Evolutionary conservation across 2,888 invertebrate genomes (phyloP).

Genomic region (Tenthredo scrophulariae): DNA sequence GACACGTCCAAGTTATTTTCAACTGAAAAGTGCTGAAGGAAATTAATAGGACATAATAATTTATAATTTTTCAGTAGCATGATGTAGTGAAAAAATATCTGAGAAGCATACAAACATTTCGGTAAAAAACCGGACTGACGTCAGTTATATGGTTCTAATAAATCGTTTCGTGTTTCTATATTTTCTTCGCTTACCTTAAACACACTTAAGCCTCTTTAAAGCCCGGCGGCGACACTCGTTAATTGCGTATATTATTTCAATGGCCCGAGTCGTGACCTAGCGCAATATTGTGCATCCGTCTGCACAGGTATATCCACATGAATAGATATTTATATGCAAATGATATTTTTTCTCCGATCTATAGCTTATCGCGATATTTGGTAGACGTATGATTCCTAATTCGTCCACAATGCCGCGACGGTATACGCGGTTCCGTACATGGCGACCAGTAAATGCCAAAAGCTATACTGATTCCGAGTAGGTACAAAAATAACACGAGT

Average conservation of each 20-base stretch:
- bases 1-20: neutral
- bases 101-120: neutral
- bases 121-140: neutral
- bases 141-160: neutral
- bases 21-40: neutral
- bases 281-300: neutral
- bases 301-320: neutral
- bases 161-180: neutral
- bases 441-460: neutral
- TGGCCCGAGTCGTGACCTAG: neutral
- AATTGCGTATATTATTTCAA: neutral
- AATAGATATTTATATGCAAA: neutral
- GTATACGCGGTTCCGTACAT: neutral
- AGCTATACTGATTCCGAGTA: neutral
- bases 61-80: neutral
- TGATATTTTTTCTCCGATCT: neutral
- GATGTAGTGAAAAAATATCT: neutral
- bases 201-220: neutral
- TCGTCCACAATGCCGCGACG: neutral
- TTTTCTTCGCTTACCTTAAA: neutral
- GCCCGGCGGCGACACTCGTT: neutral
- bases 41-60: neutral
- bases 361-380: neutral
- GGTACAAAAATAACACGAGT: neutral
- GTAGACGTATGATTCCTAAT: neutral